These are phyloP conservation scores for Paraescarpia echinospica DNA, from an alignment of 1,140 invertebrate species.

Conservation along the genomic window DNA sequence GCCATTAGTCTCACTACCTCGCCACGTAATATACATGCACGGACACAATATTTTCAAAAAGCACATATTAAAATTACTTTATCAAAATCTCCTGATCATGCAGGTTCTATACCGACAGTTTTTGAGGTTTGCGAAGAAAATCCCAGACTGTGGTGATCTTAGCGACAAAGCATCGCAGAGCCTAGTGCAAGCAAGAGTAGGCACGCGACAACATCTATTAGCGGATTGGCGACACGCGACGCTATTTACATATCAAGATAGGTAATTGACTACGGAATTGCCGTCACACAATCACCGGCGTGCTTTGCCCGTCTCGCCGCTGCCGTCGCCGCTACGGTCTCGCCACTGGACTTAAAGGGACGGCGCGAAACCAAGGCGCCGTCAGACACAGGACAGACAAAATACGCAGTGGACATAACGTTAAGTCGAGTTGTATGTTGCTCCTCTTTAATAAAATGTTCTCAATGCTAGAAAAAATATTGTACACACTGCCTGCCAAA, in stretches of 20 bases:
- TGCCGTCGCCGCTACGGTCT: background rate
- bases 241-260: constrained; percentile 13
- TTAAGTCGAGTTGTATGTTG: no score
- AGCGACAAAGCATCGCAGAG: background rate
- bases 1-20: no score
- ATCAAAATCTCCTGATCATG: no score
- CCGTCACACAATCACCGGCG: background rate
- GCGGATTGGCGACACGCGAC: constrained; percentile 8
- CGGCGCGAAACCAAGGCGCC: background rate
- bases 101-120: no score
- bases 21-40: no score
- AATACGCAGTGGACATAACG: no score
- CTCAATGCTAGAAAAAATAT: no score
- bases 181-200: background rate
- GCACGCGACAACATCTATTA: constrained; percentile 3
- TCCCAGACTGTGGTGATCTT: background rate
- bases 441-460: no score
- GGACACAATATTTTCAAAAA: no score
- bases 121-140: background rate
- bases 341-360: background rate
- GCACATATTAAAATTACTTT: no score
- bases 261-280: constrained; percentile 18
- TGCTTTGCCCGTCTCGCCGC: background rate
- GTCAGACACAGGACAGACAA: background rate
- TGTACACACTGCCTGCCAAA: no score